A percentile compares a stretch with the other conserved stretches of the same genome.
phyloP scores from a whole-genome alignment of 2,797 vertebrate species.

The Perodicticus potto region DNA sequence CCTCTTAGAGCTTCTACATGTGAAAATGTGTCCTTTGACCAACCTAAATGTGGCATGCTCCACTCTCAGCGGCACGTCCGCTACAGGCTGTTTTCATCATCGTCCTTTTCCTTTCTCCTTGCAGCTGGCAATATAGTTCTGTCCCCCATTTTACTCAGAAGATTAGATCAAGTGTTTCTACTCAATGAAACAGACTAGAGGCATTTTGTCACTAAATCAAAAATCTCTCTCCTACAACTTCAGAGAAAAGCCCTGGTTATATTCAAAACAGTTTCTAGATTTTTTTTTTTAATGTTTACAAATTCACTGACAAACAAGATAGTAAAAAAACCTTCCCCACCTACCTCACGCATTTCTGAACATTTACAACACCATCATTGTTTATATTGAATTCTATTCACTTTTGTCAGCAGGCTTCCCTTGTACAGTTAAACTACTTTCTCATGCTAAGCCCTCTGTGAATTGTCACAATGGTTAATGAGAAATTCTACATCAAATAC shows the following conservation, averaged over 20 bases:
- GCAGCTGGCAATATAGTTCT: not conserved
- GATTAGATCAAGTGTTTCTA: not conserved
- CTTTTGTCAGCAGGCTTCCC: slow-evolving; percentile 64
- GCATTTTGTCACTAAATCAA: slow-evolving; percentile 22
- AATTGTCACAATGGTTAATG: slow-evolving; percentile 52
- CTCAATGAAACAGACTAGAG: slow-evolving; percentile 1
- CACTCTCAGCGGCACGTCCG: not conserved
- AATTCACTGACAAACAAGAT: slow-evolving; percentile 51
- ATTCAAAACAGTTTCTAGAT: slow-evolving; percentile 40
- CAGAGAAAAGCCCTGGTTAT: slow-evolving; percentile 18
- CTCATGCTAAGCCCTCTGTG: slow-evolving; percentile 54
- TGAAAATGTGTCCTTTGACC: not conserved
- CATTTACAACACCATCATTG: slow-evolving; percentile 48
- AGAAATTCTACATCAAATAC: slow-evolving; percentile 68
- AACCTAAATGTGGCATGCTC: not conserved
- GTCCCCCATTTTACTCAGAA: not conserved
- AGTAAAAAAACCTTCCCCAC: not conserved
- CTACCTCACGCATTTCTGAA: not conserved
- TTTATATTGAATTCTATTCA: slow-evolving; percentile 52
- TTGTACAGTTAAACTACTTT: slow-evolving; percentile 71
- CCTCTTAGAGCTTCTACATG: not conserved
- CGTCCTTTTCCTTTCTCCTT: slow-evolving; percentile 26
- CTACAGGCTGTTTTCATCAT: not conserved
- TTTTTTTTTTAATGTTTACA: slow-evolving; percentile 8
- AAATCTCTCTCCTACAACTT: slow-evolving; percentile 1